Percentiles rank a stretch among this genome's conserved stretches.
These are phyloP conservation scores for Emys orbicularis DNA, from an alignment of 2,797 vertebrate genomes.

Conservation along the genomic window DNA sequence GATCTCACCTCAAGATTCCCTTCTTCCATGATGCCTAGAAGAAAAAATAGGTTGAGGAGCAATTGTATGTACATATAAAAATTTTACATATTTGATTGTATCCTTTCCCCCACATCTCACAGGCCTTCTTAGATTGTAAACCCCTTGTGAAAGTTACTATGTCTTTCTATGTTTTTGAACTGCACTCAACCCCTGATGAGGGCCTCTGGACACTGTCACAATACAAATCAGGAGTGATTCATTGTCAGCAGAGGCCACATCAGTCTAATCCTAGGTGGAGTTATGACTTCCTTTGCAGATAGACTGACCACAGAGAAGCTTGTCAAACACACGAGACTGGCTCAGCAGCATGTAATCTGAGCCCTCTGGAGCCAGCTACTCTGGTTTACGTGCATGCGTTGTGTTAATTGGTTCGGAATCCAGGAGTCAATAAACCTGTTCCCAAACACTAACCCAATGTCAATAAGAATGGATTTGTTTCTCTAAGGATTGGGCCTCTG, in stretches of 20 bases:
- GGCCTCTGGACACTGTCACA: not conserved
- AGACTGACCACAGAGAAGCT: not conserved
- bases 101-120: not conserved
- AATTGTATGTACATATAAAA: not conserved
- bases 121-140: not conserved
- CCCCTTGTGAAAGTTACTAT: not conserved
- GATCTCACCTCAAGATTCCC: not conserved
- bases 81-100: not conserved
- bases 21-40: not conserved
- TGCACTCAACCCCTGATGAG: not conserved
- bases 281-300: not conserved
- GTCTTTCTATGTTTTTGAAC: not conserved
- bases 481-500: not conserved
- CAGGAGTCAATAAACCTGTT: not conserved
- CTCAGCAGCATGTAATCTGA: not conserved
- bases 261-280: not conserved
- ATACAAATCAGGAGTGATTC: not conserved
- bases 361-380: not conserved
- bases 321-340: not conserved
- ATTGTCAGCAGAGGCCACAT: not conserved
- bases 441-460: not conserved
- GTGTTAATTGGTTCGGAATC: not conserved
- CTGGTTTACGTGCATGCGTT: not conserved
- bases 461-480: not conserved
- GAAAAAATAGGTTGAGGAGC: not conserved